phyloP scores from a whole-genome alignment of 1,140 invertebrate genomes.

The Cyphomyrmex costatus region DNA sequence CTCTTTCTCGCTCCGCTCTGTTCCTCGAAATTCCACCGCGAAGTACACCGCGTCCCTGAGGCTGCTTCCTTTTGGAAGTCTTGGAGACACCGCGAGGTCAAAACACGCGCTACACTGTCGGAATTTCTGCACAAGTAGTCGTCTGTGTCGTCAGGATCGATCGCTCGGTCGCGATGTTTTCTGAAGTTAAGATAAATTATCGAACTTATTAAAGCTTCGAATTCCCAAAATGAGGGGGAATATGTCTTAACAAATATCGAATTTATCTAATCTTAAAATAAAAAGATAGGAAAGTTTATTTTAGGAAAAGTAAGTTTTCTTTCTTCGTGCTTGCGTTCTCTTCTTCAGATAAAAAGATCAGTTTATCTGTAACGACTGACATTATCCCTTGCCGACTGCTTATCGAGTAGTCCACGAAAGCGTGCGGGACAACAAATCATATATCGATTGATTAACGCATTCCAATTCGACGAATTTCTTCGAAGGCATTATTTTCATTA shows the following conservation, averaged over 20 bases:
- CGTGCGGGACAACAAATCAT: not conserved
- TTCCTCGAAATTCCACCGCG: slow-evolving; percentile 80
- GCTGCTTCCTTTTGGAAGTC: slow-evolving; percentile 64
- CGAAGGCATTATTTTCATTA: slow-evolving; percentile 6
- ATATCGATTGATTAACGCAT: slow-evolving; percentile 7
- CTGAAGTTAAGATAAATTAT: not conserved
- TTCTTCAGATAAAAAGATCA: slow-evolving; percentile 7
- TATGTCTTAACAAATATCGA: not conserved
- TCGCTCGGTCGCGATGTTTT: slow-evolving; percentile 2
- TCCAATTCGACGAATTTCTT: not conserved
- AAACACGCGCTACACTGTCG: slow-evolving; percentile 43
- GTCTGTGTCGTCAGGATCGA: slow-evolving; percentile 19
- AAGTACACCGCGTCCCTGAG: slow-evolving; percentile 73
- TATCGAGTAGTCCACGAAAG: not conserved
- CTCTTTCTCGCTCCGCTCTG: slow-evolving; percentile 62
- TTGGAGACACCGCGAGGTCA: slow-evolving; percentile 36
- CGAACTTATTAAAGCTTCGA: slow-evolving; percentile 13
- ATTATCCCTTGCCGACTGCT: not conserved
- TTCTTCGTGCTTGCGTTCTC: not conserved
- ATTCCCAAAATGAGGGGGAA: no score
- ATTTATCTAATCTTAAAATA: slow-evolving; percentile 30
- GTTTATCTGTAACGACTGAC: not conserved
- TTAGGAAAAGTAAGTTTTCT: not conserved
- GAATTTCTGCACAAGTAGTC: slow-evolving; percentile 44
- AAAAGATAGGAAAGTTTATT: not conserved